Base-by-base conservation (phyloP, 1,140 invertebrate genomes). In the Orchesella cincta region DNA sequence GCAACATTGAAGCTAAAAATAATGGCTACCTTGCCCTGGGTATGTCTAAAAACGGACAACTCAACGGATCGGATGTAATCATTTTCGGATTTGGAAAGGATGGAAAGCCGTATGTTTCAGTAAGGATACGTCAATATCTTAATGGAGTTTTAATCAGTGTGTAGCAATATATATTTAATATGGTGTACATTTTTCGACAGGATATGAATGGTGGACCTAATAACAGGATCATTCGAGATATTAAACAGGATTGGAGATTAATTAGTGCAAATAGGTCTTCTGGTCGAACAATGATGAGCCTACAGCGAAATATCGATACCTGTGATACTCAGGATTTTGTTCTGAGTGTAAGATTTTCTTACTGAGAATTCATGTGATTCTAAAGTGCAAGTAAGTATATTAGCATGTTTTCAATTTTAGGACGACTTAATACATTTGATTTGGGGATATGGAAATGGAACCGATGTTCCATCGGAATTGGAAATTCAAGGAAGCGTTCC, bases 81-180 rank as follows among this genome's bases (percentile, higher is more conserved):
- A 26, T 57, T 14, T 8, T 8, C 8, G 52, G 52, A 12, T 14
- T 57, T 57, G 23, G 23, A 3, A 14, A 8, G 5, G 23, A 3
- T 26, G 52, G 52, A 57, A 57, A 57, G 52, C 23, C 52, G 23
- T 57, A 57, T 57, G 39, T 46, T 46, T 46, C 39, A 46, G 39
- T 18, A 18, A 8, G 18, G 18, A 46, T 46, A 46, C 39, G n/a
- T n/a, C n/a, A n/a, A 46, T 8, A 46, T 8, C 18, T 46, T 46
- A 46, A 5, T 46, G 39, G 18, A 8, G 39, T 8, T 46, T 8
- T 46, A 46, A 46, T 46, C 5, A 18, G 18, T 18, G 18, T 46
- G 39, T 46, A 5, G 39, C 39, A 8, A 46, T 18, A 46, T 46
- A 18, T 46, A 46, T 46, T 46, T 8, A 46, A 46, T 46, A 46